Base-by-base conservation (phyloP, 2,888 invertebrate genomes). In the Nycteola revayana region DNA sequence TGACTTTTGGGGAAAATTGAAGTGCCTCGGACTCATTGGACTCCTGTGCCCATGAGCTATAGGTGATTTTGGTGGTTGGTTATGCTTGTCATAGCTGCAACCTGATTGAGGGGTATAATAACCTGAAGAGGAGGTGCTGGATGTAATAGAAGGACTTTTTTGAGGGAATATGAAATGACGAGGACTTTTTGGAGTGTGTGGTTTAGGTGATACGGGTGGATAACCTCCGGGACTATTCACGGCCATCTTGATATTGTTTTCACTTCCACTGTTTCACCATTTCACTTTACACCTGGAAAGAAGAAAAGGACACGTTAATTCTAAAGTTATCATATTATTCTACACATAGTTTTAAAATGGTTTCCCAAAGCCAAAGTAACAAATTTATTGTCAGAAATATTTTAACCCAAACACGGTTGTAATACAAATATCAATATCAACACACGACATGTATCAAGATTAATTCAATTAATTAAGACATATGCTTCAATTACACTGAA, bases 171-270 rank as follows among this genome's bases (percentile, higher is more conserved):
- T 69, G 47, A 90, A 89, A 60, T 90, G 90, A 1, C 91, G 84
- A 0, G 91, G 91, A 53, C 90, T 91, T 66, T 90, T 90, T 0
- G 89, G 89, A 1, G 89, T 89, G 49, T 79, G 80, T 0, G 89
- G 87, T 47, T 89, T 89, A 3, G 91, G 91, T n/a, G 91, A 91
- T 23, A 90, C 76, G 7, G 89, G 87, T 9, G 85, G 89, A 57
- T 89, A 91, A 49, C 90, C 84, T 55, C 90, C 90, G 2, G 91
- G 90, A 55, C 91, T 91, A 67, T 90, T 91, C 53, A 91, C 88
- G 50, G 91, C 90, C 91, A 91, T 91, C 50, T 52, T 74, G 66
- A 62, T 66, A 68, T 54, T n/a, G 42, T 41, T 56, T 41, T 42
- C 57, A 60, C 40, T 63, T 25, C 22, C 41, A 49, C 56, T 40